Evolutionary conservation across 2,797 vertebrate species (phyloP).

Genomic region (Microchirus variegatus): DNA sequence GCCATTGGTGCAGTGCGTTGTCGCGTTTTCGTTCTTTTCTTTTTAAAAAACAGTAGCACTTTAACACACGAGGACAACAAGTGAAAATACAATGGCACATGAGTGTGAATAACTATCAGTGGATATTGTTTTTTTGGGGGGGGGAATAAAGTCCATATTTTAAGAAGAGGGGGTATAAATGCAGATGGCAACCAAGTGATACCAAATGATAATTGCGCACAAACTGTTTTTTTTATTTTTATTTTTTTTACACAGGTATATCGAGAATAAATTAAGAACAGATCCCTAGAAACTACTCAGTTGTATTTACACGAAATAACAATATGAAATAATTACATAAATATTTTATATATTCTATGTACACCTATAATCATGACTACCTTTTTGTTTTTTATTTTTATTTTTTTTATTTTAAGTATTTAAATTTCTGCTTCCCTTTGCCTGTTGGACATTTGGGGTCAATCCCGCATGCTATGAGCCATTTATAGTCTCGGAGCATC

Average conservation of each 20-base stretch:
- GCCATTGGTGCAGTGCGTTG: conserved; percentile 83
- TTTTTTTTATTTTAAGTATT: conserved; percentile 13
- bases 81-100: conserved; percentile 84
- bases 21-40: conserved; percentile 64
- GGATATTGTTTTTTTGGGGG: conserved; percentile 45
- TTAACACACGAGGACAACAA: conserved; percentile 76
- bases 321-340: conserved; percentile 99
- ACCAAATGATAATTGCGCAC: conserved; percentile 81
- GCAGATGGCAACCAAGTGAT: conserved; percentile 79
- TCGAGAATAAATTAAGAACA: conserved; percentile 99
- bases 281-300: conserved; percentile 92
- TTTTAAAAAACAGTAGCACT: conserved; percentile 80
- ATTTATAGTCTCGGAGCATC: conserved; percentile 40
- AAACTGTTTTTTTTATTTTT: conserved; percentile 60
- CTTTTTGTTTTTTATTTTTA: conserved; percentile 53
- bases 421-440: conserved; percentile 81
- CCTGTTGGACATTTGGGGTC: conserved; percentile 53
- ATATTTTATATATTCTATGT: conserved; percentile 99
- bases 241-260: conserved; percentile 89
- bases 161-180: conserved; percentile 76
- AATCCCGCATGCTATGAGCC: conserved; percentile 57
- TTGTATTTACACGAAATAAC: conserved; percentile 98
- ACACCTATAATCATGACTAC: conserved; percentile 90
- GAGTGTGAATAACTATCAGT: conserved; percentile 77
- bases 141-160: conserved; percentile 69